phyloP scores from a whole-genome alignment of 1,140 invertebrate species.

The Frieseomelitta varia region DNA sequence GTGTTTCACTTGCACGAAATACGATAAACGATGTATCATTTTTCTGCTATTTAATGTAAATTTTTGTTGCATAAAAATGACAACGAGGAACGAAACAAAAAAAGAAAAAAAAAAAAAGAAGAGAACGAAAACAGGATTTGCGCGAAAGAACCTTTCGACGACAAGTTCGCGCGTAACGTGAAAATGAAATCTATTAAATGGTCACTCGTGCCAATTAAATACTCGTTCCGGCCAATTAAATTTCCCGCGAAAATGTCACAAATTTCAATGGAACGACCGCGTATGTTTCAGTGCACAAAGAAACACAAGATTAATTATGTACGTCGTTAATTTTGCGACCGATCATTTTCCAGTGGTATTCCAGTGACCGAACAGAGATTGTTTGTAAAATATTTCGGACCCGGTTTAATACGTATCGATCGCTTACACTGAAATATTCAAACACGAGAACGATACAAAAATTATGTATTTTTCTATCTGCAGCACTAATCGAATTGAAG shows the following conservation, averaged over 20 bases:
- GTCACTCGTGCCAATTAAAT: not conserved
- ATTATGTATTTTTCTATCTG: too few relatives aligned
- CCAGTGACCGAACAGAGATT: not conserved
- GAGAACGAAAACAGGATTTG: too few relatives aligned
- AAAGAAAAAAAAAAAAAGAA: not conserved
- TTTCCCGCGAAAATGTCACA: not conserved
- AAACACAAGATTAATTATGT: not conserved
- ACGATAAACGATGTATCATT: not conserved
- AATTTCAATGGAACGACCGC: not conserved
- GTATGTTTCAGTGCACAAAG: not conserved
- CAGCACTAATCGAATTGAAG: too few relatives aligned
- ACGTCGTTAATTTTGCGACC: not conserved
- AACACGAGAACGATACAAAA: too few relatives aligned
- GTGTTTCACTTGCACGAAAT: not conserved
- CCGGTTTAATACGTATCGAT: too few relatives aligned
- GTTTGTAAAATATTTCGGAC: too few relatives aligned
- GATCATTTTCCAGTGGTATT: not conserved
- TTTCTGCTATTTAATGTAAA: not conserved
- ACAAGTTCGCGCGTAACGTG: not conserved
- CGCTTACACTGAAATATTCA: too few relatives aligned
- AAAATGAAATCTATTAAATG: constrained; percentile 9
- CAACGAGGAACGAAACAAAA: too few relatives aligned
- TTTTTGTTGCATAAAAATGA: not conserved
- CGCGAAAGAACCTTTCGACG: too few relatives aligned
- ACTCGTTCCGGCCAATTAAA: constrained; percentile 17